phyloP scores from a whole-genome alignment of 2,113 vertebrate species.

The Phyllopteryx taeniolatus region DNA sequence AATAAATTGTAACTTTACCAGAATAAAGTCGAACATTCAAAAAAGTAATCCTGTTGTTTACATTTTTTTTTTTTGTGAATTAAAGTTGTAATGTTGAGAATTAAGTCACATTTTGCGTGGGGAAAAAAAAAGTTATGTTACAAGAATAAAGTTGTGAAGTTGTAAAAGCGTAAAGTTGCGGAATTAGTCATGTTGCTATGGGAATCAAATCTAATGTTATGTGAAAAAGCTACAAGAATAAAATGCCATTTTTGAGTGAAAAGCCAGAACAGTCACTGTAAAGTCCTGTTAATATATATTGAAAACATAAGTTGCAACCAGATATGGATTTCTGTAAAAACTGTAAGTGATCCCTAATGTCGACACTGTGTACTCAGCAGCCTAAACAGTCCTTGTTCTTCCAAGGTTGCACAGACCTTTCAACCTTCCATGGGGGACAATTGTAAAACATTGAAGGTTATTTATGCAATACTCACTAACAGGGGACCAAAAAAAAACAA shows the following conservation, averaged over 20 bases:
- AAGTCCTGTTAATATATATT: background rate
- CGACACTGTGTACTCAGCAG: background rate
- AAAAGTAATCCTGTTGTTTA: background rate
- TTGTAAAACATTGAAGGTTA: constrained; percentile 34
- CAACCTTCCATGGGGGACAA: constrained; percentile 27
- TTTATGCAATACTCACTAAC: background rate
- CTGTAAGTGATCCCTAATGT: background rate
- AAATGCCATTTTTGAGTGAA: background rate
- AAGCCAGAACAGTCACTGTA: background rate
- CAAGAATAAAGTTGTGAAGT: background rate
- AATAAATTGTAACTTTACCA: no score
- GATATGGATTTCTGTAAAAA: background rate
- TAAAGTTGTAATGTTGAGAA: no score
- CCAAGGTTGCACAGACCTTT: constrained; percentile 26
- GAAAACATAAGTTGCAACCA: background rate
- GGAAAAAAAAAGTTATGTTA: background rate
- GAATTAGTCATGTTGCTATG: background rate
- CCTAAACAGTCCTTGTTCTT: background rate
- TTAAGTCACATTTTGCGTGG: background rate
- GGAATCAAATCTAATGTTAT: background rate
- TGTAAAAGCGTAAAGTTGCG: background rate
- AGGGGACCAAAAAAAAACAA: no score
- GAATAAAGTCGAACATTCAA: background rate
- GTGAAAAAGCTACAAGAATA: background rate
- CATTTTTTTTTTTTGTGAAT: background rate